A percentile compares a stretch with the other conserved stretches of the same genome.
These are phyloP conservation scores for Coptotermes formosanus DNA, from an alignment of 1,140 invertebrate species.

Conservation along the genomic window DNA sequence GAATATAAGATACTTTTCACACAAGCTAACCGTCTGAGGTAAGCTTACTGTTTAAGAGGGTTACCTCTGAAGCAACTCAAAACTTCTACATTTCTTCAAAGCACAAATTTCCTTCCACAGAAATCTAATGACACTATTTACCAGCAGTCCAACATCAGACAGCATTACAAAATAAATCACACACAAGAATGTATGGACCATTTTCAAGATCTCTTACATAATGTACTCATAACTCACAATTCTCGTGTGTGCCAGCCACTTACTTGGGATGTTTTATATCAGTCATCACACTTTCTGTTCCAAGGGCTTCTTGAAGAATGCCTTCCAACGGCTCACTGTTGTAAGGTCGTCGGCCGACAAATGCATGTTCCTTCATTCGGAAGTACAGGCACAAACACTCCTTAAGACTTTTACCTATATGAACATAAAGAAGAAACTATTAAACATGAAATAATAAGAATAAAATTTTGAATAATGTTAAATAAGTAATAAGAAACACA, in stretches of 20 bases:
- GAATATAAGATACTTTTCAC: too few species aligned
- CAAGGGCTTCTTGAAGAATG: slow-evolving; percentile 85
- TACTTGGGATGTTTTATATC: slow-evolving; percentile 80
- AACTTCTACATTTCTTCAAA: too few species aligned
- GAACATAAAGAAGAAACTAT: background rate
- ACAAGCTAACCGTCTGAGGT: too few species aligned
- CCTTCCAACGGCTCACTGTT: slow-evolving; percentile 79
- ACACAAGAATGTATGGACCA: too few species aligned
- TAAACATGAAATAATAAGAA: too few species aligned
- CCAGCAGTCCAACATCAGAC: background rate
- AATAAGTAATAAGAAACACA: too few species aligned
- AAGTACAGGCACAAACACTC: slow-evolving; percentile 87
- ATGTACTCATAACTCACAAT: background rate
- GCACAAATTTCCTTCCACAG: too few species aligned
- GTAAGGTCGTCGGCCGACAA: slow-evolving; percentile 85
- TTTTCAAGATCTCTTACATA: too few species aligned
- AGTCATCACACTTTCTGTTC: slow-evolving; percentile 80
- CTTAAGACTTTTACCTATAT: slow-evolving; percentile 65
- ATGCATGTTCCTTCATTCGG: slow-evolving; percentile 88
- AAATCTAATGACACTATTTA: background rate
- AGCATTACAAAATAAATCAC: background rate
- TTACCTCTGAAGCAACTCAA: too few species aligned
- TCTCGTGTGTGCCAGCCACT: slow-evolving; percentile 35
- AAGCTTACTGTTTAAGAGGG: too few species aligned
- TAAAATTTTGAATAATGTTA: too few species aligned